These are phyloP conservation scores for Haliclystus octoradiatus DNA, from an alignment of 30 jellyfish, hydroid and myxozoan genomes.

Conservation along the genomic window DNA sequence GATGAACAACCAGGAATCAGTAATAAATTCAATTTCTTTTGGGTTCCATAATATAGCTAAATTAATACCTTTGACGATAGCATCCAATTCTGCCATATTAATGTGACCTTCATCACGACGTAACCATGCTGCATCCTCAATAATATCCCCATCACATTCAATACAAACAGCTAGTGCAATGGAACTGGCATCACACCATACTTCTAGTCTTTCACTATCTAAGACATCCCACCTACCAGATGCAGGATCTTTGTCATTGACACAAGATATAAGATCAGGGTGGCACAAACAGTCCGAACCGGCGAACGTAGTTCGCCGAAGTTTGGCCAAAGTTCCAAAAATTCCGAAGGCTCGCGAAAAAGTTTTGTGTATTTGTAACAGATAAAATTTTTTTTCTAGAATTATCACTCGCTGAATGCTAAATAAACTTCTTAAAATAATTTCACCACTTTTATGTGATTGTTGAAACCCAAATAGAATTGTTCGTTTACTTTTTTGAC, in stretches of 20 bases:
- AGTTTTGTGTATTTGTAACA: no score
- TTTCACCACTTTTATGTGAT: no score
- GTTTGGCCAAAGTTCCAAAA: no score
- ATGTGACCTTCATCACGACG: slow-evolving; percentile 15
- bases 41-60: slow-evolving; percentile 14
- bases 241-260: slow-evolving; percentile 11
- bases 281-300: no score
- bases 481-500: no score
- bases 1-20: slow-evolving; percentile 14
- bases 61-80: slow-evolving; percentile 15
- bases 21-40: slow-evolving; percentile 2
- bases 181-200: slow-evolving; percentile 35
- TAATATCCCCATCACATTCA: slow-evolving; percentile 16
- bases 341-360: no score
- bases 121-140: slow-evolving; percentile 40
- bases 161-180: slow-evolving; percentile 15
- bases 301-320: no score
- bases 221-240: slow-evolving; percentile 20
- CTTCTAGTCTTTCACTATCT: not conserved
- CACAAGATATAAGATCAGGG: slow-evolving; percentile 7
- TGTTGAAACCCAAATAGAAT: no score
- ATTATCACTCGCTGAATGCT: no score
- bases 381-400: no score
- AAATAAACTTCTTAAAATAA: no score
- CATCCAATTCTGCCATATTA: slow-evolving; percentile 25